Base-by-base conservation (phyloP, 2,888 invertebrate genomes). In the Hermaeophaga mercurialis region DNA sequence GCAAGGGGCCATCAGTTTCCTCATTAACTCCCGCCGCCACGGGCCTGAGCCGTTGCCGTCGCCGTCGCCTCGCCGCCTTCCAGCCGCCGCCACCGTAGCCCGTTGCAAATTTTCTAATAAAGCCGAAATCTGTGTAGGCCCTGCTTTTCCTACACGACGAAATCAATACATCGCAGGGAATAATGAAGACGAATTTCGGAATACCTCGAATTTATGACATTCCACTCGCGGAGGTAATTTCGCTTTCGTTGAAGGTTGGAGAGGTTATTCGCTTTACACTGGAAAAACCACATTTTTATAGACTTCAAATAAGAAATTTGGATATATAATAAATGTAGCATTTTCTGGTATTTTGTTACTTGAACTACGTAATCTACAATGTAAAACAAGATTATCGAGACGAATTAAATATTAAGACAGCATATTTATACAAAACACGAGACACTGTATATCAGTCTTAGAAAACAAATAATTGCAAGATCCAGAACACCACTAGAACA, bases 151-250 rank as follows among this genome's bases (percentile, higher is more conserved):
- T 58, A 56, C 52, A 54, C 56, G 54, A 31, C 56, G 54, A 60
- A 67, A 66, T 68, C 68, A 62, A 70, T 70, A 68, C 58, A 67
- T 70, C 66, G 68, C 66, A 57, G 52, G 55, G 56, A 59, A 56
- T 68, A 70, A 68, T 68, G 67, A 68, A 70, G 67, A 70, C 64
- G 66, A 63, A 70, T 70, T 65, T 66, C 62, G 49, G 61, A 67
- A 68, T 68, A 58, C 63, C 57, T 54, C 58, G 61, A 65, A 69
- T 69, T 69, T 69, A 69, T 67, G 66, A 66, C 66, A 66, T 68
- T 67, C 66, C 63, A 43, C 43, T 54, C 49, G 46, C 61, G 50
- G 49, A 61, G 65, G 63, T 64, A 66, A 67, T 64, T 63, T 52
- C 41, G 46, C 57, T 50, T 57, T 55, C 56, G 46, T 54, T 53